These are phyloP conservation scores for Palaemon carinicauda DNA, from an alignment of 1,140 invertebrate genomes.

Conservation along the genomic window DNA sequence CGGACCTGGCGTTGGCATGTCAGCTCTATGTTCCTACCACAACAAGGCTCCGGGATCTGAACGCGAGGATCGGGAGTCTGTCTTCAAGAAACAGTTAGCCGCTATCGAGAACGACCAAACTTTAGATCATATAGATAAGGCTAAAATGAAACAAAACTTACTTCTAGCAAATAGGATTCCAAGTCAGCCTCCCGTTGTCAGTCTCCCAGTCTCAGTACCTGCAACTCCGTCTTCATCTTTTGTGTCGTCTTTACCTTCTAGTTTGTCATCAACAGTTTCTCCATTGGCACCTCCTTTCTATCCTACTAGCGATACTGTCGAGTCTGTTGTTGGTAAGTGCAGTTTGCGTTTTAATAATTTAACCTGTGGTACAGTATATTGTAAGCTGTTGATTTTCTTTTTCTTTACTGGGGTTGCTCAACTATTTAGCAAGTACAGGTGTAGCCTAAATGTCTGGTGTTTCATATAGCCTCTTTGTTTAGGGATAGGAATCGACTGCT, in stretches of 20 bases:
- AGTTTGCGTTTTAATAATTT: background rate
- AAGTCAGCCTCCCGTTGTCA: conserved; percentile 14
- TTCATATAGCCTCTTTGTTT: too few species aligned
- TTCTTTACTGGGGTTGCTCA: too few species aligned
- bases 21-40: conserved; percentile 63
- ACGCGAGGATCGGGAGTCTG: conserved; percentile 70
- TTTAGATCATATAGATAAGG: conserved; percentile 74
- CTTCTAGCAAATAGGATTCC: conserved; percentile 68
- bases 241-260: conserved; percentile 67
- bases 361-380: too few species aligned
- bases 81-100: conserved; percentile 74
- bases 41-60: conserved; percentile 67
- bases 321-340: conserved; percentile 77
- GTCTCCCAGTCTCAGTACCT: conserved; percentile 9
- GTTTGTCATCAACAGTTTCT: conserved; percentile 65
- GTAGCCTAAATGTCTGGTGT: too few species aligned
- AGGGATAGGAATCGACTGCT: too few species aligned
- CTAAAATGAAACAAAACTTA: conserved; percentile 77
- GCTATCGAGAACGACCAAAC: conserved; percentile 76
- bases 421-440: too few species aligned
- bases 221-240: conserved; percentile 54
- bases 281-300: conserved; percentile 72
- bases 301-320: conserved; percentile 75
- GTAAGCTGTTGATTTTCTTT: too few species aligned
- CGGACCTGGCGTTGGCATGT: background rate